These are phyloP conservation scores for Drosophila ficusphila DNA, from an alignment of 1,140 invertebrate genomes.

Conservation along the genomic window DNA sequence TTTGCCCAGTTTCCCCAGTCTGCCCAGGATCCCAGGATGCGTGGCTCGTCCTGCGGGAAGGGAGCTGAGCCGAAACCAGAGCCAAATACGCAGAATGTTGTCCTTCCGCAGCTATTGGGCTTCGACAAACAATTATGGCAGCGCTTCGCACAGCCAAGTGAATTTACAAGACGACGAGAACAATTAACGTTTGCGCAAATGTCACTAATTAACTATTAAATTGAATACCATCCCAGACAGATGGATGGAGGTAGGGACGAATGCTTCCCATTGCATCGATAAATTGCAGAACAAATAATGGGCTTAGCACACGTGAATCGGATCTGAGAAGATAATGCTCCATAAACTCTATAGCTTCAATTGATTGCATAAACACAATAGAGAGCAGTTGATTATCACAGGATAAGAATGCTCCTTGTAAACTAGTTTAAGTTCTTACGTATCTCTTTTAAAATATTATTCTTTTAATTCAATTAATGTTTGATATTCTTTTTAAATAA, in stretches of 20 bases:
- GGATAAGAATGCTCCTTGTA: no score
- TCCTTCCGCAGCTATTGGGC: constrained; percentile 61
- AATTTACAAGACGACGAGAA: constrained; percentile 68
- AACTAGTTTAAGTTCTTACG: no score
- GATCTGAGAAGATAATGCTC: neutral
- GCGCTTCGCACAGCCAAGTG: constrained; percentile 29
- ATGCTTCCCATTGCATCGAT: neutral
- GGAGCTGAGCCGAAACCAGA: neutral
- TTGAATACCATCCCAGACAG: constrained; percentile 14
- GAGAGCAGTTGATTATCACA: no score
- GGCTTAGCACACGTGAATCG: neutral
- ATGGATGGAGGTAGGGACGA: neutral
- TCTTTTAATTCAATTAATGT: no score
- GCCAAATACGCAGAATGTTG: constrained; percentile 17
- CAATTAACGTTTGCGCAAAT: constrained; percentile 73
- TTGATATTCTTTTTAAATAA: no score
- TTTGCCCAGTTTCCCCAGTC: no score
- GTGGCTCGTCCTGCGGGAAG: constrained; percentile 6
- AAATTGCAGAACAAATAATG: constrained; percentile 19
- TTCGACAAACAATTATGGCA: constrained; percentile 74
- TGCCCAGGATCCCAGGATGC: constrained; percentile 2
- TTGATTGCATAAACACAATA: no score
- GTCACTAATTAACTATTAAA: constrained; percentile 75
- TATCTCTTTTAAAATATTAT: no score
- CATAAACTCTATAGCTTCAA: no score